phyloP scores from a whole-genome alignment of 2,797 vertebrate genomes.

The Acipenser oxyrinchus region DNA sequence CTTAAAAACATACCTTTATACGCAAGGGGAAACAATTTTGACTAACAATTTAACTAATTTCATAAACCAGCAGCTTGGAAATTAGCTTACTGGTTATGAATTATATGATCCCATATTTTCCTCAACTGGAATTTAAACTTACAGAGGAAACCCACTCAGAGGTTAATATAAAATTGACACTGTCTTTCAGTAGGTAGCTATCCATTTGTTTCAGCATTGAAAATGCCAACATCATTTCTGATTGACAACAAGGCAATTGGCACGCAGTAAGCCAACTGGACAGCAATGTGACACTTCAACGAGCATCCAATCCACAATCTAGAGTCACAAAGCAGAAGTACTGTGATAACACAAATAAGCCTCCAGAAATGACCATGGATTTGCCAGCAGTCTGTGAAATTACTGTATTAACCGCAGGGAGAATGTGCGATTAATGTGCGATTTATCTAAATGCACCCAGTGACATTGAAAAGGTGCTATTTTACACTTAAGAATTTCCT shows the following conservation, averaged over 20 bases:
- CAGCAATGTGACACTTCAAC: conserved; percentile 8
- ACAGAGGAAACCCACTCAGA: not conserved
- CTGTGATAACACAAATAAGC: not conserved
- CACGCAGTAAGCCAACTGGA: conserved; percentile 5
- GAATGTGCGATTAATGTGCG: not conserved
- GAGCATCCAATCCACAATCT: not conserved
- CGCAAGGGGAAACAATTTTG: not conserved
- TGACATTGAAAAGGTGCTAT: too few species aligned
- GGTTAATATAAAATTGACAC: conserved; percentile 17
- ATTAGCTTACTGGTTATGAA: not conserved
- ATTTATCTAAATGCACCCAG: too few species aligned
- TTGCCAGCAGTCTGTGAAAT: not conserved
- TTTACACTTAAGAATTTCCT: too few species aligned
- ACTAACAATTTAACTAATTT: not conserved
- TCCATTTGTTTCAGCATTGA: conserved; percentile 22
- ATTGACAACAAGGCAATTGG: conserved; percentile 12
- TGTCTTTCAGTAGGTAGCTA: conserved; percentile 19
- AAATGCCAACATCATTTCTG: conserved; percentile 16
- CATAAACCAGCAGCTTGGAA: not conserved
- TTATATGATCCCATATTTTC: too few species aligned
- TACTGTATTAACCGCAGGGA: not conserved
- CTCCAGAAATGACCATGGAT: not conserved
- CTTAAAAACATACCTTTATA: too few species aligned
- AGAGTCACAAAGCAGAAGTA: not conserved
- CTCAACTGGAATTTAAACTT: too few species aligned